A percentile compares a stretch with the other conserved stretches of the same genome.
phyloP scores from a whole-genome alignment of 2,113 vertebrate species.

The Sinocyclocheilus anshuiensis region DNA sequence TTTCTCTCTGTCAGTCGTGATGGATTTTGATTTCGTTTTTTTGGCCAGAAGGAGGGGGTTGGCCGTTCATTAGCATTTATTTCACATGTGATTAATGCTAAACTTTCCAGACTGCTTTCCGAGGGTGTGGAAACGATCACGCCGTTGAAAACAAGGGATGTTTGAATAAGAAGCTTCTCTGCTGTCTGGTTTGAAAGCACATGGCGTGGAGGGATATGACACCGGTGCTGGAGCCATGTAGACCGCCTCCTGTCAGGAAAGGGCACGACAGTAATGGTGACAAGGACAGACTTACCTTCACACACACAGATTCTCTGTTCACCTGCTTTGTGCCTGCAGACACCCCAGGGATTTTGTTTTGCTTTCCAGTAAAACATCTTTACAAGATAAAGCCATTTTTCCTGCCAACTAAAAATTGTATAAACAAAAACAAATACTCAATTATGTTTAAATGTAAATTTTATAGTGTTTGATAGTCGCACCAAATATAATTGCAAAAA shows the following conservation, averaged over 20 bases:
- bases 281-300: constrained; percentile 78
- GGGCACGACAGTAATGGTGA: constrained; percentile 53
- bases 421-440: background rate
- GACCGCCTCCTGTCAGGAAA: constrained; percentile 64
- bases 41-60: constrained; percentile 9
- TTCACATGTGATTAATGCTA: constrained; percentile 44
- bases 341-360: constrained; percentile 19
- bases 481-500: too few relatives aligned
- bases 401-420: background rate
- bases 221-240: constrained; percentile 69
- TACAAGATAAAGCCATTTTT: background rate
- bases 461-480: background rate
- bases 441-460: background rate
- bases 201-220: constrained; percentile 75
- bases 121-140: constrained; percentile 27
- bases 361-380: background rate
- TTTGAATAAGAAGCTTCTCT: constrained; percentile 48
- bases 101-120: constrained; percentile 21
- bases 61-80: constrained; percentile 49
- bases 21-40: constrained; percentile 44
- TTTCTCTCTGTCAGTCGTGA: constrained; percentile 15
- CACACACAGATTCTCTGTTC: constrained; percentile 51
- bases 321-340: constrained; percentile 41
- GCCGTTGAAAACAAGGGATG: constrained; percentile 30
- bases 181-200: constrained; percentile 60